Conservation (phyloP, 1,140 invertebrate genomes). For the Drosophila simulans region DNA sequence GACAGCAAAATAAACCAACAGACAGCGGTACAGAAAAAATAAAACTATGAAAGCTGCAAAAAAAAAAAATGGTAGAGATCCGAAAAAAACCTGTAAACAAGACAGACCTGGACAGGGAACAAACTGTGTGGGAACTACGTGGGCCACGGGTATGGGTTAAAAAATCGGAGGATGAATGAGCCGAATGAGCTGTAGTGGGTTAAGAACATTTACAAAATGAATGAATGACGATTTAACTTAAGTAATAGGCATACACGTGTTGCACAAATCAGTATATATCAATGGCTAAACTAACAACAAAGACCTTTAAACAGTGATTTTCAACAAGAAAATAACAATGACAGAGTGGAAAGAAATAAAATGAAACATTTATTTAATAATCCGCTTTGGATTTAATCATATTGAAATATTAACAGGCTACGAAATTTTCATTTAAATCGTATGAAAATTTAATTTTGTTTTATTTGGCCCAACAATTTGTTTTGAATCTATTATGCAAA, state of each 20-base stretch:
- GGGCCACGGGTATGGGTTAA: conserved; percentile 17
- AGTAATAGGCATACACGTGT: not conserved
- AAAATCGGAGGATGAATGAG: conserved; percentile 8
- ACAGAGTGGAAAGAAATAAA: too few species aligned
- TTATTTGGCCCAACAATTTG: not conserved
- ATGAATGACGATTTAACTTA: not conserved
- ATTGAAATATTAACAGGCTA: not conserved
- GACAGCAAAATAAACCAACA: conserved; percentile 42
- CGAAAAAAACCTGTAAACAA: conserved; percentile 46
- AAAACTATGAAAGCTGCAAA: conserved; percentile 11
- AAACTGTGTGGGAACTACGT: conserved; percentile 41
- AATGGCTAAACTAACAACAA: not conserved
- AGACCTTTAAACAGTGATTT: not conserved
- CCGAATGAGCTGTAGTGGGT: conserved; percentile 1
- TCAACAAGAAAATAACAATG: not conserved
- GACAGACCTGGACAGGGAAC: conserved; percentile 45
- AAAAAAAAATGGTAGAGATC: conserved; percentile 2
- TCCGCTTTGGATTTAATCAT: not conserved
- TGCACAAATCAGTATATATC: not conserved
- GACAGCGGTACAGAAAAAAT: conserved; percentile 7
- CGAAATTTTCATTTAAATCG: not conserved
- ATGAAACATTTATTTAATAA: not conserved
- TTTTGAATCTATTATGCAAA: conserved; percentile 2
- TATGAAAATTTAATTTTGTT: not conserved
- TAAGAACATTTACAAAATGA: not conserved